A percentile compares a stretch with the other conserved stretches of the same genome.
These are phyloP conservation scores for Ypsolopha scabrella DNA, from an alignment of 2,888 invertebrate species.

Conservation along the genomic window DNA sequence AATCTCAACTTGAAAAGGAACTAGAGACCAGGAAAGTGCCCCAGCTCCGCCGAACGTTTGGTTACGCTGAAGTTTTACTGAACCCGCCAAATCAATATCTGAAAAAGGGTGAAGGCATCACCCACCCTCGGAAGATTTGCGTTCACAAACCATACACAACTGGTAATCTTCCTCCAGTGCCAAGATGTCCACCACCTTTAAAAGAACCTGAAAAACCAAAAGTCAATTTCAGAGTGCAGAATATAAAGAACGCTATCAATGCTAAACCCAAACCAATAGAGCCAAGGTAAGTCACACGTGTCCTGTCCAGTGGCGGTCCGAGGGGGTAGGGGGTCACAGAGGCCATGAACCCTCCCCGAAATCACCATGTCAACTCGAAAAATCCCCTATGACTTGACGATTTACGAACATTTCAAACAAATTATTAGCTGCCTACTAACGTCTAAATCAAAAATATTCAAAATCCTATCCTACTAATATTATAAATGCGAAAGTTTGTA, in stretches of 20 bases:
- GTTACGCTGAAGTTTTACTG: slow-evolving; percentile 73
- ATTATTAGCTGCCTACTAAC: too few relatives aligned
- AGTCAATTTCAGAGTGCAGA: slow-evolving; percentile 69
- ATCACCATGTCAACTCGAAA: too few relatives aligned
- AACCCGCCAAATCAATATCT: slow-evolving; percentile 72
- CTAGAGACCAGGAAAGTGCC: slow-evolving; percentile 50
- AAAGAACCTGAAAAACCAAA: slow-evolving; percentile 37
- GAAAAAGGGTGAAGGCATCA: slow-evolving; percentile 70
- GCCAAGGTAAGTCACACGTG: slow-evolving; percentile 50
- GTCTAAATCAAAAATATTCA: too few relatives aligned
- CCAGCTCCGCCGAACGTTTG: slow-evolving; percentile 73
- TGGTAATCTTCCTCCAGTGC: slow-evolving; percentile 58
- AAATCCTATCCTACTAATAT: too few relatives aligned
- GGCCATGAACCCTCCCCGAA: too few relatives aligned
- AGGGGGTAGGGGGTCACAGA: too few relatives aligned
- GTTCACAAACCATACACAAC: slow-evolving; percentile 46
- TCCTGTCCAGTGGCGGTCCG: too few relatives aligned
- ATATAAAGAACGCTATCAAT: slow-evolving; percentile 70
- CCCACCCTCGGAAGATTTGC: slow-evolving; percentile 44
- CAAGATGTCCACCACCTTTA: slow-evolving; percentile 40
- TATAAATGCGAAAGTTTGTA: too few relatives aligned
- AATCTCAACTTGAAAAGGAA: slow-evolving; percentile 61
- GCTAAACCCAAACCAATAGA: slow-evolving; percentile 66
- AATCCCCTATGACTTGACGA: too few relatives aligned
- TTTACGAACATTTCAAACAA: too few relatives aligned